A percentile compares a stretch with the other conserved stretches of the same genome.
Evolutionary conservation across 2,888 invertebrate genomes (phyloP).

Genomic region (Xylophagus ater): DNA sequence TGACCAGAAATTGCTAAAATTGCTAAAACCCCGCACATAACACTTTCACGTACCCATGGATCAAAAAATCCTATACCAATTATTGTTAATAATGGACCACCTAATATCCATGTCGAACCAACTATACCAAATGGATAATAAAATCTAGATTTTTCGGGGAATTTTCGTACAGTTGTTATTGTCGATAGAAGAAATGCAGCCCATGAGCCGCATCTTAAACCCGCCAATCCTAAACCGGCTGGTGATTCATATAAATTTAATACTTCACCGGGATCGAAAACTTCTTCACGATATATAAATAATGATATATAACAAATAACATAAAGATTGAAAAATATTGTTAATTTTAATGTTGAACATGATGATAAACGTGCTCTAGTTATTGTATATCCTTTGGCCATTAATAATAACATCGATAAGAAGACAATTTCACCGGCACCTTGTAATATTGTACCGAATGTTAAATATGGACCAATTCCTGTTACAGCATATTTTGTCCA

Average conservation of each 20-base stretch:
- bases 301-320: conserved; percentile 60
- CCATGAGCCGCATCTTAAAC: conserved; percentile 68
- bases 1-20: conserved; percentile 57
- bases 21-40: conserved; percentile 56
- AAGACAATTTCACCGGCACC: conserved; percentile 64
- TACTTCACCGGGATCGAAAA: conserved; percentile 86
- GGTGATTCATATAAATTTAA: conserved; percentile 84
- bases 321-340: conserved; percentile 69
- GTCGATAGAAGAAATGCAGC: conserved; percentile 58
- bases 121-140: conserved; percentile 74
- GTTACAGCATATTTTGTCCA: conserved; percentile 67
- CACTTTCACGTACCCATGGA: conserved; percentile 68
- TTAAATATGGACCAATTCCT: conserved; percentile 50
- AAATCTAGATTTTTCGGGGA: conserved; percentile 70
- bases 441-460: conserved; percentile 45
- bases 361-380: conserved; percentile 70
- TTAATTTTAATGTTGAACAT: conserved; percentile 61
- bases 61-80: conserved; percentile 70
- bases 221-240: conserved; percentile 73
- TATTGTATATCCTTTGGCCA: conserved; percentile 85
- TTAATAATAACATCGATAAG: conserved; percentile 62
- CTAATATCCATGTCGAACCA: conserved; percentile 78
- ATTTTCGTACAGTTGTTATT: conserved; percentile 58
- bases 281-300: conserved; percentile 71
- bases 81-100: conserved; percentile 67